A percentile compares a stretch with the other conserved stretches of the same genome.
These are phyloP conservation scores for Eupithecia dodoneata DNA, from an alignment of 2,888 invertebrate genomes.

Conservation along the genomic window DNA sequence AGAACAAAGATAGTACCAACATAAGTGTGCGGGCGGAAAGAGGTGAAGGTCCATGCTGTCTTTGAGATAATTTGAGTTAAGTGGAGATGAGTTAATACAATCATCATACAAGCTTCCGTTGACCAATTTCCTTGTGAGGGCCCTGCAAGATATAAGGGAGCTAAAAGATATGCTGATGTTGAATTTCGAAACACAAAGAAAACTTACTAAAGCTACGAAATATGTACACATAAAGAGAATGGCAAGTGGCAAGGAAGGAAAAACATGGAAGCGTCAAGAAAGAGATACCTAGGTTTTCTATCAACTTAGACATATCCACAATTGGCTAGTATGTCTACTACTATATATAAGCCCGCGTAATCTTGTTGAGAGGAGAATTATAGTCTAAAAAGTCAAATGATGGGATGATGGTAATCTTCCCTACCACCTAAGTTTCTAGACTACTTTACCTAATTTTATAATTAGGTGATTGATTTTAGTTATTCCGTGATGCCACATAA, in stretches of 20 bases:
- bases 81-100: conserved; percentile 59
- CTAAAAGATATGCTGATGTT: not conserved
- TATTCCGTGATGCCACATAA: not conserved
- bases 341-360: not conserved
- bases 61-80: conserved; percentile 55
- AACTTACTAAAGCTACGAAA: not conserved
- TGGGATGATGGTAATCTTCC: not conserved
- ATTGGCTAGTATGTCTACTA: not conserved
- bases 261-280: not conserved
- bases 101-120: conserved; percentile 58
- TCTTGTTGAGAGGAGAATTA: not conserved
- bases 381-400: not conserved
- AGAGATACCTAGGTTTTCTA: not conserved
- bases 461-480: not conserved
- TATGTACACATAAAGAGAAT: not conserved
- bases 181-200: not conserved
- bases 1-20: conserved; percentile 8
- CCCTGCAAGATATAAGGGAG: conserved; percentile 37
- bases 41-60: conserved; percentile 51
- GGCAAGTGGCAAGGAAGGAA: not conserved
- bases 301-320: not conserved
- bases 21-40: conserved; percentile 52
- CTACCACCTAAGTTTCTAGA: too few species aligned
- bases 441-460: too few species aligned
- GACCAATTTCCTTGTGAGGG: conserved; percentile 59